phyloP scores from a whole-genome alignment of 2,113 vertebrate species.

The Ceyx melanurus region DNA sequence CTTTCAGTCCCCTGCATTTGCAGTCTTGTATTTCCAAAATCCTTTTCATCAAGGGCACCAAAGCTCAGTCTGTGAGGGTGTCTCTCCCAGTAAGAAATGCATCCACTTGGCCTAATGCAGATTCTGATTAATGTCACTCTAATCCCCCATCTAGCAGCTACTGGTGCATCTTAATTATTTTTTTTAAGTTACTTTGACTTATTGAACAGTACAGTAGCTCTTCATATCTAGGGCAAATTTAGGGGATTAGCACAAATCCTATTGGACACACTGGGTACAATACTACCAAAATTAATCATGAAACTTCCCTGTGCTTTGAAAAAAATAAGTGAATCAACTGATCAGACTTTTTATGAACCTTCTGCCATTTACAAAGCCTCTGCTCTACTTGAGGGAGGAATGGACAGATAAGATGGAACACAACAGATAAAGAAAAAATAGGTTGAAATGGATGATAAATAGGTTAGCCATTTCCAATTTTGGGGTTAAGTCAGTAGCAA shows the following conservation, averaged over 20 bases:
- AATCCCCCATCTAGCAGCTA: background rate
- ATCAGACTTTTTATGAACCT: background rate
- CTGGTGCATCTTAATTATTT: background rate
- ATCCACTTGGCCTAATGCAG: background rate
- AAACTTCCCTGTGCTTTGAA: background rate
- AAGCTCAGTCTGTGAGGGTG: background rate
- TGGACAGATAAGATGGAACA: background rate
- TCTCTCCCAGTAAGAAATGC: background rate
- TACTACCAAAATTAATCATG: background rate
- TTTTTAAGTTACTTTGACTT: background rate
- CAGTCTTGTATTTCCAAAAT: background rate
- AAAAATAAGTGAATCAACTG: background rate
- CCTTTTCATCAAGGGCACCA: background rate
- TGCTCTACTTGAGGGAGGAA: background rate
- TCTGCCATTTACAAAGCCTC: background rate
- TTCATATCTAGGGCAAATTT: background rate
- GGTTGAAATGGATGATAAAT: background rate
- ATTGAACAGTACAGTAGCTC: background rate
- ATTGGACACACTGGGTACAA: background rate
- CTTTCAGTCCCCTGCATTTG: background rate
- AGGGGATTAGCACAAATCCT: background rate
- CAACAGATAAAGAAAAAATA: background rate
- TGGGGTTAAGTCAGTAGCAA: background rate
- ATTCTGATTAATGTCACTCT: background rate
- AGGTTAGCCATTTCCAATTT: background rate